phyloP scores from a whole-genome alignment of 2,888 invertebrate genomes.

The Morpho achilles region DNA sequence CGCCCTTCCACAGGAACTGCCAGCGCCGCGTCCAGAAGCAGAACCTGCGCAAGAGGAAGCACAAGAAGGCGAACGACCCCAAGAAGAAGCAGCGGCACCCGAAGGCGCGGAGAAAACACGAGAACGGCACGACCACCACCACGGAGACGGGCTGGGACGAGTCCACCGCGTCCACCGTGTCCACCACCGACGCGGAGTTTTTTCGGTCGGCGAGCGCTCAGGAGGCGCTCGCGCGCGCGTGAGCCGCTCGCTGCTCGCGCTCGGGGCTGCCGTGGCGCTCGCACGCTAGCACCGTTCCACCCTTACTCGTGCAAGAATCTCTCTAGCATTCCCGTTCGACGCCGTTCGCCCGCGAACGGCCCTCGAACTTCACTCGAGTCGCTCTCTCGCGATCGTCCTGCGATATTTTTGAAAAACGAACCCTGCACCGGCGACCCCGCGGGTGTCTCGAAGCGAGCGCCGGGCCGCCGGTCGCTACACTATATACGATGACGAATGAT shows the following conservation, averaged over 20 bases:
- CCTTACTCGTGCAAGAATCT: conserved; percentile 62
- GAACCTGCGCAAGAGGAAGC: conserved; percentile 67
- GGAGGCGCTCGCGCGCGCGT: conserved; percentile 73
- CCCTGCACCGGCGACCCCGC: conserved; percentile 1
- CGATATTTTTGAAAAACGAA: conserved; percentile 9
- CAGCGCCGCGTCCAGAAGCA: conserved; percentile 70
- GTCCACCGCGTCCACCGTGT: conserved; percentile 74
- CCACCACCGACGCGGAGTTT: conserved; percentile 76
- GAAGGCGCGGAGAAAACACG: conserved; percentile 75
- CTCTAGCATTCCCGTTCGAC: conserved; percentile 39
- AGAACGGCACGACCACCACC: conserved; percentile 69
- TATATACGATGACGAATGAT: conserved; percentile 53
- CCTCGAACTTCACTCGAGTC: conserved; percentile 35
- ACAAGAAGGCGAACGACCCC: conserved; percentile 71
- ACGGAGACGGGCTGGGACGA: conserved; percentile 71
- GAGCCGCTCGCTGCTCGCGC: conserved; percentile 62
- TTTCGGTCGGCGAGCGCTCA: conserved; percentile 78
- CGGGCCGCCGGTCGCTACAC: conserved; percentile 32
- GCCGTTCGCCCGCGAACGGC: conserved; percentile 23
- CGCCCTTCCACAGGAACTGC: conserved; percentile 66
- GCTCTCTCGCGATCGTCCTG: conserved; percentile 43
- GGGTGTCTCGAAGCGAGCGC: neutral
- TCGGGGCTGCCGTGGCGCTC: conserved; percentile 74
- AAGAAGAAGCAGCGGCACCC: conserved; percentile 76
- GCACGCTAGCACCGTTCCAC: conserved; percentile 75